Base-by-base conservation (phyloP, 2,797 vertebrate genomes). In the Lerista edwardsae region DNA sequence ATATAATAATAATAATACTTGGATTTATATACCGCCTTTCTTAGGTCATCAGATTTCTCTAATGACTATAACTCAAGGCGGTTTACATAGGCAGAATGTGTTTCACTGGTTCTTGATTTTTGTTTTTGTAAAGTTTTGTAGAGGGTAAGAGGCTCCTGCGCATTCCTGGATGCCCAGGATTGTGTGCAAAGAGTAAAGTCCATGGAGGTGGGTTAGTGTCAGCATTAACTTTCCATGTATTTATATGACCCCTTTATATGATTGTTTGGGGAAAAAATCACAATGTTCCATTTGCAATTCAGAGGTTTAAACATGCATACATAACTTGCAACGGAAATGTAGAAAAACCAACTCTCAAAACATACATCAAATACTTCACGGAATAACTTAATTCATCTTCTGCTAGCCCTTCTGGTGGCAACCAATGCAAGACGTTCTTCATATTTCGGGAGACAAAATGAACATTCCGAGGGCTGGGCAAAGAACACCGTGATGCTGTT, bases 361-460 rank as follows among this genome's bases (percentile, higher is more conserved):
- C 96, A 95, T 93, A 97, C 96, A 95, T 90, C 84, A 92, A 92
- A 89, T 97, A 97, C 69, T 95, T 94, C 83, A 97, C 95, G 2
- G 74, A 94, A n/a, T 96, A 96, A 75, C 85, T 81, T 57, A 96
- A 91, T 86, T 88, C 91, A 15, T 69, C 61, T 75, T 68, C 76
- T 14, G 27, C 89, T n/a, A 90, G 87, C 69, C 87, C 91, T 55
- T 93, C 91, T 47, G 96, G 94, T 77, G 94, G 89, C 83, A 85
- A 92, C 96, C 96, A 97, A 0, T 88, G 95, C 31, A 97, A 92
- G 75, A 95, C 72, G 78, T 97, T 97, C 91, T 92, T 95, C 93
- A 96, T 93, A 78, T 97, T 96, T 90, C 90, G 3, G 74, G 96
- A 97, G 34, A 90, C 85, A 90, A 96, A 97, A 79, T 0, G 92